Conservation (phyloP, 92 coral and sea anemone genomes). For the Meandrina meandrites region DNA sequence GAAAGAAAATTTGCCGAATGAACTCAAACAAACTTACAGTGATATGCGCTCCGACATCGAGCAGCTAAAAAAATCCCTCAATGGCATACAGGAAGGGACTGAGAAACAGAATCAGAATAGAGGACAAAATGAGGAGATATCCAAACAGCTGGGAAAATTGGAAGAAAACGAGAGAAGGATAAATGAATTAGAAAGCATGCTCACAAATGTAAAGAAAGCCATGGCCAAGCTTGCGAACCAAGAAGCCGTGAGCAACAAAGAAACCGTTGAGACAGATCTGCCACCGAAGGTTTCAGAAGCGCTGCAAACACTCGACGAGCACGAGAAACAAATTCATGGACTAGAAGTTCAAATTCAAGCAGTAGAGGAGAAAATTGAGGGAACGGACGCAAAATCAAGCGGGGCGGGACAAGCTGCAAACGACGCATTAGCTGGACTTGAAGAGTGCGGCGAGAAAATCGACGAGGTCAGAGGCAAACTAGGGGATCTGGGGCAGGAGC, state of each 20-base stretch:
- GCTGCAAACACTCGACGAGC: constrained; percentile 2
- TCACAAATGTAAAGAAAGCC: neutral
- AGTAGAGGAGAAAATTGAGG: neutral
- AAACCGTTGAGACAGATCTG: neutral
- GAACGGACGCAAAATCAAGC: neutral
- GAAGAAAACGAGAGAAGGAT: constrained; percentile 4
- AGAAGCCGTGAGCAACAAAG: neutral
- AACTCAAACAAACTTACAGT: neutral
- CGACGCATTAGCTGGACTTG: constrained; percentile 1
- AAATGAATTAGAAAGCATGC: constrained; percentile 5
- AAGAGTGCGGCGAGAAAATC: constrained; percentile 23
- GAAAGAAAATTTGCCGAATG: constrained; percentile 35
- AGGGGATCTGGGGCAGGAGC: constrained; percentile 5
- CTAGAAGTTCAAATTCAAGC: constrained; percentile 5
- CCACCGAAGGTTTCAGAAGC: neutral
- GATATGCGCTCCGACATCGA: constrained; percentile 15
- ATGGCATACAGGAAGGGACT: constrained; percentile 2
- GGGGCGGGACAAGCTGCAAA: constrained; percentile 14
- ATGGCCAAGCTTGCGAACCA: neutral
- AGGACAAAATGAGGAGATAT: constrained; percentile 4
- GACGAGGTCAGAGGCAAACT: constrained; percentile 19
- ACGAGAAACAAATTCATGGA: constrained; percentile 6
- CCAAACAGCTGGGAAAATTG: constrained; percentile 8
- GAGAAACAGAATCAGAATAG: neutral
- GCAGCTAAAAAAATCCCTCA: constrained; percentile 18